Evolutionary conservation across 1,140 invertebrate genomes (phyloP).

Genomic region (Diploscapter pachys): DNA sequence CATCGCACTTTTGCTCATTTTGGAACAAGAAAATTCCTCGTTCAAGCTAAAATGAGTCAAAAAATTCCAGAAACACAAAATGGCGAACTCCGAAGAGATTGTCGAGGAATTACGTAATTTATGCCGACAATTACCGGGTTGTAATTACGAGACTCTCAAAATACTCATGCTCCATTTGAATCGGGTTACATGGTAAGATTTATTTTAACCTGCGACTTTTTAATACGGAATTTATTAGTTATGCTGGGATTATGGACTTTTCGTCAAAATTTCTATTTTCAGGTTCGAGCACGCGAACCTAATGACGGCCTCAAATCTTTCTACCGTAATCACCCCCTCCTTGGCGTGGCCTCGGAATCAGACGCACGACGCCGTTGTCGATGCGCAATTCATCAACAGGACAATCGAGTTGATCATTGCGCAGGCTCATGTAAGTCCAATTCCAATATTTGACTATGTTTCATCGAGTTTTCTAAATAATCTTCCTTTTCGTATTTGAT

Average conservation of each 20-base stretch:
- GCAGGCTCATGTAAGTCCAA: no score
- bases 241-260: not conserved
- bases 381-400: no score
- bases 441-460: no score
- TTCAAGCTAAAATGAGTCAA: no score
- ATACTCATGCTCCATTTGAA: conserved; percentile 54
- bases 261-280: conserved; percentile 1
- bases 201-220: no score
- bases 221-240: not conserved
- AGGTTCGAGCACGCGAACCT: conserved; percentile 53
- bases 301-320: conserved; percentile 54
- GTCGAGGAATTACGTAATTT: conserved; percentile 28
- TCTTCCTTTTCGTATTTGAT: no score
- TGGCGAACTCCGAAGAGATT: conserved; percentile 21
- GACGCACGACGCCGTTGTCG: not conserved
- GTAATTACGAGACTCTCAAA: conserved; percentile 53
- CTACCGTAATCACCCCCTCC: conserved; percentile 56
- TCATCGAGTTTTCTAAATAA: no score
- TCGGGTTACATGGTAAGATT: conserved; percentile 49
- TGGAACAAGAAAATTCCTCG: no score
- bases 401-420: no score
- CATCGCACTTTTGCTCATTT: no score
- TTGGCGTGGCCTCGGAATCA: conserved; percentile 45
- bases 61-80: no score
- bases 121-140: conserved; percentile 40